phyloP scores from a whole-genome alignment of 2,888 invertebrate genomes.

The Spodoptera picta region DNA sequence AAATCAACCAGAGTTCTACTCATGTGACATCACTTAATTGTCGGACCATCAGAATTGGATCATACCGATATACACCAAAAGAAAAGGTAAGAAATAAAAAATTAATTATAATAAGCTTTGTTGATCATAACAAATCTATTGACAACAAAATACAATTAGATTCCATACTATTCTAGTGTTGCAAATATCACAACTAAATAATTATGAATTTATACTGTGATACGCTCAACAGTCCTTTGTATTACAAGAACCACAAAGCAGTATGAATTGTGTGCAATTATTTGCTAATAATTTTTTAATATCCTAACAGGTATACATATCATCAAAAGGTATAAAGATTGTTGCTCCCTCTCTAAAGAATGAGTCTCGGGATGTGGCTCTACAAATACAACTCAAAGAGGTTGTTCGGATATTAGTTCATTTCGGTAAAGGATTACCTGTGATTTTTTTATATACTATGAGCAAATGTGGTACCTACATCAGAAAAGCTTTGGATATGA shows the following conservation, averaged over 20 bases:
- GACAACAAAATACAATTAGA: too few species aligned
- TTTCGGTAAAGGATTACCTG: conserved; percentile 93
- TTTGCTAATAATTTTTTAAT: background rate
- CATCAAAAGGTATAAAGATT: conserved; percentile 89
- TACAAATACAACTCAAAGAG: conserved; percentile 91
- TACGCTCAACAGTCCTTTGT: too few species aligned
- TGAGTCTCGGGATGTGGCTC: conserved; percentile 86
- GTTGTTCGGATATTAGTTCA: conserved; percentile 93
- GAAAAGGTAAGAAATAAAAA: conserved; percentile 88
- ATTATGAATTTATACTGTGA: too few species aligned
- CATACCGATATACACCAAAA: conserved; percentile 93
- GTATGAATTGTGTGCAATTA: too few species aligned
- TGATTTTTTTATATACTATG: conserved; percentile 94
- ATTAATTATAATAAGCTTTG: too few species aligned
- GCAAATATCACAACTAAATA: too few species aligned
- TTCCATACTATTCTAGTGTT: too few species aligned
- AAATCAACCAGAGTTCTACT: conserved; percentile 78
- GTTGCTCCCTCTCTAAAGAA: conserved; percentile 89
- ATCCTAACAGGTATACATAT: conserved; percentile 86
- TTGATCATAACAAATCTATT: too few species aligned
- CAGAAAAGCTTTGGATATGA: conserved; percentile 92
- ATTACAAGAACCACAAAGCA: too few species aligned
- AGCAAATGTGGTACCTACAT: conserved; percentile 91
- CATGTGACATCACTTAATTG: conserved; percentile 90
- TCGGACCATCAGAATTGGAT: conserved; percentile 94